Percentiles rank a stretch among this genome's conserved stretches.
phyloP scores from a whole-genome alignment of 2,888 invertebrate genomes.

The Nasonia oneida region DNA sequence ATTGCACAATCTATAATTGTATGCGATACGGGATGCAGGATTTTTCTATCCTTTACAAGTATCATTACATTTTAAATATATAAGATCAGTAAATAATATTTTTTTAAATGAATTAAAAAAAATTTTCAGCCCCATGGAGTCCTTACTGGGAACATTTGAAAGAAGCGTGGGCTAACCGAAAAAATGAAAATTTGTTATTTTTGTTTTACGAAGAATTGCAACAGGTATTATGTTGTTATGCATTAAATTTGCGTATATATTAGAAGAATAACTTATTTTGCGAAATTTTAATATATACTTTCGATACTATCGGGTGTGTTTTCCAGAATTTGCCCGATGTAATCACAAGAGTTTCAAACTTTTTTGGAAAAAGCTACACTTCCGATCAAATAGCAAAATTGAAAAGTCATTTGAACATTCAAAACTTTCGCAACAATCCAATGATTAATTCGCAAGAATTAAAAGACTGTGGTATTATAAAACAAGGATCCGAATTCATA shows the following conservation, averaged over 20 bases:
- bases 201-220: slow-evolving; percentile 91
- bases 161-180: slow-evolving; percentile 86
- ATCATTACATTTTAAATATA: too few species aligned
- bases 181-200: slow-evolving; percentile 86
- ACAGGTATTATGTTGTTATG: slow-evolving; percentile 78
- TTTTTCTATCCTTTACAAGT: too few species aligned
- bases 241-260: too few species aligned
- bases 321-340: slow-evolving; percentile 83
- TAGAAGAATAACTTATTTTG: too few species aligned
- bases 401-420: slow-evolving; percentile 87
- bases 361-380: slow-evolving; percentile 83
- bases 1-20: too few species aligned
- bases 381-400: slow-evolving; percentile 83
- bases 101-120: slow-evolving; percentile 14
- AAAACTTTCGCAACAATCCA: slow-evolving; percentile 90
- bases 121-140: slow-evolving; percentile 83
- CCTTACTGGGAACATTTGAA: slow-evolving; percentile 90
- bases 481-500: slow-evolving; percentile 84
- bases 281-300: too few species aligned
- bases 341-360: slow-evolving; percentile 83
- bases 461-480: slow-evolving; percentile 83
- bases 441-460: slow-evolving; percentile 88
- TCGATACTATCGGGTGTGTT: neutral
- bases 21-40: too few species aligned
- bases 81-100: neutral